A percentile compares a stretch with the other conserved stretches of the same genome.
phyloP scores from a whole-genome alignment of 2,888 invertebrate species.

The Drosophila prolongata region DNA sequence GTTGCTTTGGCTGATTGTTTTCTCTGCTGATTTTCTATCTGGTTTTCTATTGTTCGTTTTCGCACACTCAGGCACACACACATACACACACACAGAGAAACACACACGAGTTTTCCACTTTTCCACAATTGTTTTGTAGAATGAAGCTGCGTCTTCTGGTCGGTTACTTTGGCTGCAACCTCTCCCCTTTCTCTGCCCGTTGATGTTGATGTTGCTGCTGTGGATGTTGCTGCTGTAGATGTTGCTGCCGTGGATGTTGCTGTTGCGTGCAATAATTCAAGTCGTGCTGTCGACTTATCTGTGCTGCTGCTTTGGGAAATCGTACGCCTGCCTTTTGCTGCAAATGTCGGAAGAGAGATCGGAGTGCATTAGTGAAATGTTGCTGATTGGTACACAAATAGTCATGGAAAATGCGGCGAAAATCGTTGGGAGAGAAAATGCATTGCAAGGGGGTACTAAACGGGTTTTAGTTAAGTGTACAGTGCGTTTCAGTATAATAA shows the following conservation, averaged over 20 bases:
- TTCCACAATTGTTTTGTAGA: conserved; percentile 75
- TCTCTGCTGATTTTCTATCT: conserved; percentile 66
- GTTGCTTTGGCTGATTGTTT: conserved; percentile 46
- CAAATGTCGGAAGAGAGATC: conserved; percentile 60
- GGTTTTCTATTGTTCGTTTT: conserved; percentile 69
- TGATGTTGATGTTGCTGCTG: conserved; percentile 32
- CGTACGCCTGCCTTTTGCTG: conserved; percentile 73
- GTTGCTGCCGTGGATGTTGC: conserved; percentile 31
- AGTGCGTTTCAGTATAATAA: conserved; percentile 7
- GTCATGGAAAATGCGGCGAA: conserved; percentile 24
- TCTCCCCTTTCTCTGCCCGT: conserved; percentile 38
- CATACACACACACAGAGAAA: too few relatives aligned
- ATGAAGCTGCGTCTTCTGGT: conserved; percentile 44
- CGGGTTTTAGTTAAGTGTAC: conserved; percentile 13
- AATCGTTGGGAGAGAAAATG: conserved; percentile 32
- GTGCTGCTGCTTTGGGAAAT: conserved; percentile 73
- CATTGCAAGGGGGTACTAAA: conserved; percentile 11
- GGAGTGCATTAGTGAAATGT: conserved; percentile 57
- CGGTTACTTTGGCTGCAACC: conserved; percentile 14
- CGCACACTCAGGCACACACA: background rate
- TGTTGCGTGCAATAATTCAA: conserved; percentile 81
- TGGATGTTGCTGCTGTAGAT: conserved; percentile 34
- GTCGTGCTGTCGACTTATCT: conserved; percentile 83
- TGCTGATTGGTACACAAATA: conserved; percentile 41
- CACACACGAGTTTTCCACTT: conserved; percentile 51